phyloP scores from a whole-genome alignment of 2,888 invertebrate species.

The Arenicola marina region DNA sequence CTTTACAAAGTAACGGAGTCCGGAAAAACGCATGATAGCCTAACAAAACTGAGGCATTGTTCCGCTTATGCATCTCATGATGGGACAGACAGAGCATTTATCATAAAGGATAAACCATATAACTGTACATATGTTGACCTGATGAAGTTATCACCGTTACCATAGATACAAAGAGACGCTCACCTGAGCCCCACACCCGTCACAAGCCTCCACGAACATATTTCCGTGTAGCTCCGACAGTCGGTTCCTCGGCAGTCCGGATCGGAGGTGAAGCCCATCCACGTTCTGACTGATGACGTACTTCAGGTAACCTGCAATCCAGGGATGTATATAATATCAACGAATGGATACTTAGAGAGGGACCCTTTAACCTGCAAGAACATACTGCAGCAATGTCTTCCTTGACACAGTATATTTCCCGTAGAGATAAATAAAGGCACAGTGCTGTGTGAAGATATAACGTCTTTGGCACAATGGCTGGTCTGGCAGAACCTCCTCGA shows the following conservation, averaged over 20 bases:
- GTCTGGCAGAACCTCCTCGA: too few species aligned
- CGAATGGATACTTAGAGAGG: not conserved
- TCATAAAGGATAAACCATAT: too few species aligned
- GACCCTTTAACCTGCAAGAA: too few species aligned
- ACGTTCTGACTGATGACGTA: constrained; percentile 97
- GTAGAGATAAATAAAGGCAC: too few species aligned
- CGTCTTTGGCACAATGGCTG: too few species aligned
- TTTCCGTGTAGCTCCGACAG: constrained; percentile 96
- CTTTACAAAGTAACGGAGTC: too few species aligned
- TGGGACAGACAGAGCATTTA: too few species aligned
- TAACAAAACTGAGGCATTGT: not conserved
- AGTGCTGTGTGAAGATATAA: too few species aligned
- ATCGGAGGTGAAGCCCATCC: constrained; percentile 92
- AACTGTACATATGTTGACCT: not conserved
- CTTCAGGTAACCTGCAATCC: constrained; percentile 67
- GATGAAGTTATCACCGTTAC: not conserved
- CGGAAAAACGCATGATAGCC: too few species aligned
- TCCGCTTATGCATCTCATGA: not conserved
- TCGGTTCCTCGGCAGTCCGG: constrained; percentile 79
- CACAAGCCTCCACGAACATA: constrained; percentile 95
- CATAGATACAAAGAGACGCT: not conserved
- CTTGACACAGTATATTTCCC: too few species aligned
- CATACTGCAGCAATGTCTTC: too few species aligned
- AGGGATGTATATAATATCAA: not conserved
- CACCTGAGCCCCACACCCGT: constrained; percentile 70